phyloP scores from a whole-genome alignment of 2,888 invertebrate genomes.

The Tridacna gigas region DNA sequence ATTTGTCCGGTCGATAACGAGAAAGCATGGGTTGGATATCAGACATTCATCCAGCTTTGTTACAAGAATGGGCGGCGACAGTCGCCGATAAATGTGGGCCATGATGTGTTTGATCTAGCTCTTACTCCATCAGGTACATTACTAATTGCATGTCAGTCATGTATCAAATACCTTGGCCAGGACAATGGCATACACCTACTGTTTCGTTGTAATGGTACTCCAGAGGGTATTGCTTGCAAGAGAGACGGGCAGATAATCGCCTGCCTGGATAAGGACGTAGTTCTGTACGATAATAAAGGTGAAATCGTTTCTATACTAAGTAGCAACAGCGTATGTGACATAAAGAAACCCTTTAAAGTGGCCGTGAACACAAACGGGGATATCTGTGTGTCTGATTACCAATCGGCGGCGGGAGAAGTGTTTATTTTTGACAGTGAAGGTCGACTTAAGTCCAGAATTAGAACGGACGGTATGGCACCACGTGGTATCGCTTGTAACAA shows the following conservation, averaged over 20 bases:
- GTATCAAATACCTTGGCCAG: conserved; percentile 36
- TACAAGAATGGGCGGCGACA: conserved; percentile 46
- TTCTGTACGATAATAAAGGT: conserved; percentile 34
- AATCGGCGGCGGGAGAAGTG: conserved; percentile 57
- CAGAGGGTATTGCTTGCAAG: conserved; percentile 52
- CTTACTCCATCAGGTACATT: conserved; percentile 40
- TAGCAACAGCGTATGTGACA: conserved; percentile 31
- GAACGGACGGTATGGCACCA: conserved; percentile 65
- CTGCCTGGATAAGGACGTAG: conserved; percentile 43
- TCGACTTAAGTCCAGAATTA: conserved; percentile 39
- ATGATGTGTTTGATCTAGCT: conserved; percentile 55
- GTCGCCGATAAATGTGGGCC: conserved; percentile 40
- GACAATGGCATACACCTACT: conserved; percentile 31
- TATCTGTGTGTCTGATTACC: conserved; percentile 62
- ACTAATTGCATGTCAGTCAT: conserved; percentile 53
- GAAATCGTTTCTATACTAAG: conserved; percentile 26
- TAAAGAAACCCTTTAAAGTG: conserved; percentile 63
- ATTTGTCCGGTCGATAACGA: conserved; percentile 55
- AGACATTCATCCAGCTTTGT: conserved; percentile 54
- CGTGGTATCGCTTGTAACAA: conserved; percentile 52
- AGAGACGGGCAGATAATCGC: conserved; percentile 43
- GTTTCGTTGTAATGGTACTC: conserved; percentile 46
- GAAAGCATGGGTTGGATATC: conserved; percentile 59
- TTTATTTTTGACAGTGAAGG: conserved; percentile 56
- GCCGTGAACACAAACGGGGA: conserved; percentile 57